Evolutionary conservation across 2,888 invertebrate species (phyloP), one percentile per base, ranked within the genome.

Genomic region (Plagodis pulveraria): DNA sequence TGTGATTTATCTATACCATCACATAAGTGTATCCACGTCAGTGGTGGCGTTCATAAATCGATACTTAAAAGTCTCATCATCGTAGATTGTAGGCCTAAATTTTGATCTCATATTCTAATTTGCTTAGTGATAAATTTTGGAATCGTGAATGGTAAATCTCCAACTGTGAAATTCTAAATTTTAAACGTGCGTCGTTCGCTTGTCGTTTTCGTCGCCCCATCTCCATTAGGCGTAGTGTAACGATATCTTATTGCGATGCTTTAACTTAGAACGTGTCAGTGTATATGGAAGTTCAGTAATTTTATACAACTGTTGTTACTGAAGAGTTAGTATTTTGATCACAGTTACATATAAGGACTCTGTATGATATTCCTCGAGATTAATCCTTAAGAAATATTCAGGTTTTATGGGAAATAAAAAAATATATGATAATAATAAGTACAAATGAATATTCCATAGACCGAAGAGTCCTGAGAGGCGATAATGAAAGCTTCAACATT

Each of bases 91-190:
- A 91, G 91, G 91, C 91, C 91, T 92, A 91, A 90, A 86, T 88
- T 85, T 90, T 92, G 92, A 92, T 92, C 92, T 92, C 92, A 92
- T 91, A 91, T 89, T 91, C 91, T 92, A 87, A 91, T 92, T 91
- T 91, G 91, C 91, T 91, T 91, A 92, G 91, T 89, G 86, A 86
- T 91, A 89, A 84, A 81, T 83, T 88, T 90, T 83, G 87, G 87
- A 85, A 86, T 84, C 77, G 82, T 85, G 82, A 87, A 85, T 83
- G 84, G 85, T 86, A 83, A 86, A 84, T 84, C 82, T 85, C 83
- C 84, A 83, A 84, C 73, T 80, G 77, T 80, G 78, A 91, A 91
- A 91, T 90, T 91, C 90, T 87, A 91, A 91, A 90, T 91, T 87
- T 51, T 78, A 78, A 78, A 84, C 78, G 81, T 83, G 84, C 76